A percentile compares a stretch with the other conserved stretches of the same genome.
Conservation (phyloP, 2,113 vertebrate genomes). For the Rhinopomastus cyanomelas region DNA sequence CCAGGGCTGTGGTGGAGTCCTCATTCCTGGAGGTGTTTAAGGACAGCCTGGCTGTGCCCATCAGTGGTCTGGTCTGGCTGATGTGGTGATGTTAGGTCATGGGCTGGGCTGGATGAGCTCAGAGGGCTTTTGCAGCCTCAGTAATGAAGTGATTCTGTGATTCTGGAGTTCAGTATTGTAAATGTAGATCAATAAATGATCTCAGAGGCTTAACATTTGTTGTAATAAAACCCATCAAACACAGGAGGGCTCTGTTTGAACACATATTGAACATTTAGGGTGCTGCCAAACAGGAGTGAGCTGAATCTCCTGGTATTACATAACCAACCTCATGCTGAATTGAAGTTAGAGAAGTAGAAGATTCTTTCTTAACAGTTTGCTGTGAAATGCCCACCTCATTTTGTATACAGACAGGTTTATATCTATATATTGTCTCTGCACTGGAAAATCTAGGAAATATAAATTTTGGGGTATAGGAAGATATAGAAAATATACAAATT, state of each 20-base stretch:
- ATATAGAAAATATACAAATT: neutral
- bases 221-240: conserved; percentile 32
- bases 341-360: neutral
- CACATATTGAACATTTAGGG: neutral
- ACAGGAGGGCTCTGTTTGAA: conserved; percentile 53
- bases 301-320: neutral
- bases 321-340: conserved; percentile 13
- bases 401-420: neutral
- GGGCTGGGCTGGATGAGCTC: no score
- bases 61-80: no score
- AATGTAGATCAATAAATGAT: neutral
- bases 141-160: no score
- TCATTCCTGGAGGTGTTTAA: no score
- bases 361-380: neutral
- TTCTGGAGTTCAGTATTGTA: neutral
- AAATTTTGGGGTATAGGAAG: neutral
- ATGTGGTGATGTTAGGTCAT: no score
- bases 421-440: neutral
- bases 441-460: neutral
- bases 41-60: no score
- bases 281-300: neutral
- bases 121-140: no score
- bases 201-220: neutral
- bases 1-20: no score
- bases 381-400: neutral